Evolutionary conservation across 2,888 invertebrate genomes (phyloP).

Genomic region (Drosophila rubida): DNA sequence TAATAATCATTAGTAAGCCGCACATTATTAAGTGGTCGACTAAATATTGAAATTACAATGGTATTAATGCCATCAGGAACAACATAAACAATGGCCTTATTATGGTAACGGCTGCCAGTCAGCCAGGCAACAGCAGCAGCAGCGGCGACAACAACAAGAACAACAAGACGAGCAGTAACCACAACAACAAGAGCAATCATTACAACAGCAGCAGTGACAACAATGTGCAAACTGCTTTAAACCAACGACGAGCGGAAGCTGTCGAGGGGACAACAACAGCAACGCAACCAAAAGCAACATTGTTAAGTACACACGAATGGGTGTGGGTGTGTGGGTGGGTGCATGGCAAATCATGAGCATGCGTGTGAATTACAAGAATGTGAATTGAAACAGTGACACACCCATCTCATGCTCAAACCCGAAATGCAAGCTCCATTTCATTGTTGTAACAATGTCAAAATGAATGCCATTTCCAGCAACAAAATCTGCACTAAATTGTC

Average conservation of each 20-base stretch:
- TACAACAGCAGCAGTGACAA: conserved; percentile 50
- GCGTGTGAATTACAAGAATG: conserved; percentile 76
- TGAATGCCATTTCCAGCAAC: conserved; percentile 14
- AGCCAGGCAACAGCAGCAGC: conserved; percentile 25
- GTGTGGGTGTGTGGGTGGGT: conserved; percentile 21
- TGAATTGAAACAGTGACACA: conserved; percentile 75
- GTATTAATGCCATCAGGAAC: conserved; percentile 73
- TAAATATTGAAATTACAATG: conserved; percentile 80
- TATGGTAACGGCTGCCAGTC: conserved; percentile 61
- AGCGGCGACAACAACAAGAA: conserved; percentile 22
- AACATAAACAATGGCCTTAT: conserved; percentile 77
- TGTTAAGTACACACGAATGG: conserved; percentile 29
- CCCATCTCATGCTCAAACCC: conserved; percentile 45
- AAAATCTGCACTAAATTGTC: not conserved
- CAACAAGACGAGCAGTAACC: too few species aligned
- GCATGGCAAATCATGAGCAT: conserved; percentile 66
- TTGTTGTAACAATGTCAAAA: conserved; percentile 10
- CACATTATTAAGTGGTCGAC: conserved; percentile 80
- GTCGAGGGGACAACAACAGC: not conserved
- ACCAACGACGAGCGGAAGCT: conserved; percentile 57
- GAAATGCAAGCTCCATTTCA: conserved; percentile 32
- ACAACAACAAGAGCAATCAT: conserved; percentile 20
- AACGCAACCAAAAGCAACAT: conserved; percentile 47
- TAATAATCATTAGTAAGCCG: conserved; percentile 79
- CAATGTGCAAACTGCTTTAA: conserved; percentile 76